Evolutionary conservation across 35 echinoderm and acorn worm species (phyloP), one percentile per base, ranked within the genome.

Genomic region (Amphiura filiformis): DNA sequence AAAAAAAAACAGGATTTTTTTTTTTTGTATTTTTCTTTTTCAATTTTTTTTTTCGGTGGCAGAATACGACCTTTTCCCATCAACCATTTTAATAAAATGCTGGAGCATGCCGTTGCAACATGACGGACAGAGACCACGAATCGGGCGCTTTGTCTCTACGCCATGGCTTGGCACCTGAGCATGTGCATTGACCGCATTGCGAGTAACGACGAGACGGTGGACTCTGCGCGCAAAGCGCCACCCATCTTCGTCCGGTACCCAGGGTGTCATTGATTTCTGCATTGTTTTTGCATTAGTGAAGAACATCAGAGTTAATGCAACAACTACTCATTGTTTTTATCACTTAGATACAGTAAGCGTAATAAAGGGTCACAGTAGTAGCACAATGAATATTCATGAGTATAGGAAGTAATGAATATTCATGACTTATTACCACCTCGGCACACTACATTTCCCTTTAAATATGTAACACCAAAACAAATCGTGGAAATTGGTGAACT

Each of bases 181-280:
- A 70, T 70, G 61, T 70, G 61, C 61, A 70, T 70, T 70, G 61
- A 70, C 61, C 61, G 61, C 61, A 70, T 70, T 70, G 61, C 61
- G 4, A 70, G 2, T 18, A 70, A 70, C 41, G 41, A 47, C 41
- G 41, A 17, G 41, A 47, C 17, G 41, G 41, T 17, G 17, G n/a
- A n/a, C n/a, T n/a, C n/a, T n/a, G 61, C 28, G 26, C 26, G 1
- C 1, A 70, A 70, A n/a, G 61, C 61, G 61, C 61, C 61, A 11
- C 61, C 61, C 26, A 2, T 70, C 61, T 18, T 52, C 28, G 26
- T 70, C 44, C 7, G 15, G 7, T 70, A 5, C 26, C 2, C 28
- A 70, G 61, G 61, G 61, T 70, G 61, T 70, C 61, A 18, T 11
- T 70, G 28, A 70, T 70, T 13, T 30, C 61, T 70, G 61, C 61